Base-by-base conservation (phyloP, 2,888 invertebrate genomes). In the Chrysopilus asiliformis region DNA sequence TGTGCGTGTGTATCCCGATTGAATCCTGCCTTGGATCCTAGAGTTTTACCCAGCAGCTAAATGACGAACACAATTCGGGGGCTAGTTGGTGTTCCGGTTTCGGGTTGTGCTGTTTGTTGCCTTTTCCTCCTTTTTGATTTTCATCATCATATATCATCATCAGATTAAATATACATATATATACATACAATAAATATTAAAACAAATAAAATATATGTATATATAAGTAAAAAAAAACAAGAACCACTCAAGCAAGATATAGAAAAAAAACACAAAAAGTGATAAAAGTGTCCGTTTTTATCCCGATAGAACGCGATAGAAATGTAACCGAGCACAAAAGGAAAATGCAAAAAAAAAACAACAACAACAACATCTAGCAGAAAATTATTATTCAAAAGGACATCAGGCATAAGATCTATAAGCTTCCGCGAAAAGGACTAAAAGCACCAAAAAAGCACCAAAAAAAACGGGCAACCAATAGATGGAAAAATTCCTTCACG, bases 81-180 rank as follows among this genome's bases (percentile, higher is more conserved):
- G 44, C 41, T 58, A 63, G 62, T 63, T 63, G 63, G 63, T 63
- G 61, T 63, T 63, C 64, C 62, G 62, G 64, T 63, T 62, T 63
- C 62, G 62, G 62, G 60, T 62, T 60, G 64, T 62, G 61, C 60
- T 63, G 64, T 60, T 57, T 58, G 62, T 59, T 62, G 63, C 59
- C 61, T 61, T 62, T 61, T 51, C 53, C 57, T 53, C 58, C 57
- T 53, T 45, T 47, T 48, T 47, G 44, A 45, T 45, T 45, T 46
- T 46, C 47, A 46, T 46, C 45, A 45, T 45, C 43, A 37, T 35
- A 42, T 39, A 38, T 42, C 41, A 42, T 42, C 41, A 41, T 36
- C 36, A 39, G 33, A 41, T 27, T 33, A 39, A 30, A 37, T 18
- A 28, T 19, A 25, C 9, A 15, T 13, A 20, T 22, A 28, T 7